Evolutionary conservation across 2,113 vertebrate genomes (phyloP), one percentile per base, ranked within the genome.

Genomic region (Micromys minutus): DNA sequence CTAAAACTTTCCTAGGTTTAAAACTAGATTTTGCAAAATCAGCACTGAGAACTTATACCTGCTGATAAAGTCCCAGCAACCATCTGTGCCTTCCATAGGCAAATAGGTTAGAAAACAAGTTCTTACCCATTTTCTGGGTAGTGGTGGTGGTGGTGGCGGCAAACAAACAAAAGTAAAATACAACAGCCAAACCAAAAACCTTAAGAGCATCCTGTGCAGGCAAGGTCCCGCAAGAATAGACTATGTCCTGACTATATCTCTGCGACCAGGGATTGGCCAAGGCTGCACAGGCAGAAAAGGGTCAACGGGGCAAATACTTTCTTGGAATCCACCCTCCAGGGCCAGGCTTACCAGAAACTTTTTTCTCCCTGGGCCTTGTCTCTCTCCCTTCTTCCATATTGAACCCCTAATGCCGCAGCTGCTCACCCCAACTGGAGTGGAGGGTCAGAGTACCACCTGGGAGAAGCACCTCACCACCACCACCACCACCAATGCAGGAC

Each of bases 251-350:
- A 42, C n/a, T 8, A 83, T 29, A 42, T 57, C 29, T 83, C 61
- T 63, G 39, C 8, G 26, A 21, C 39, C 15, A 0, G n/a, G 4
- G 59, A 63, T 31, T 63, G 81, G 39, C 15, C 26, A 63, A 63
- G 61, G 47, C 67, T 36, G 55, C 81, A 4, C 45, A 45, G 50
- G 87, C 61, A 52, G 34, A 85, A 59, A 36, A 75, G 45, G 90
- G 96, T 91, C 96, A 94, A 31, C 67, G 45, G 90, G 80, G 86
- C 91, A 77, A 67, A 94, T 75, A 69, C 34, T 90, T 97, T 93
- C 80, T 90, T 26, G 10, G 59, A 90, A 94, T 87, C 72, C 89
- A 29, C 13, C 22, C 0, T 59, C 59, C 55, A 2, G 57, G 47
- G n/a, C 84, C 77, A 16, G 19, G 75, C 77, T 71, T 21, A 17